Evolutionary conservation across 2,888 invertebrate species (phyloP), one percentile per base, ranked within the genome.

Genomic region (Eurois occulta): DNA sequence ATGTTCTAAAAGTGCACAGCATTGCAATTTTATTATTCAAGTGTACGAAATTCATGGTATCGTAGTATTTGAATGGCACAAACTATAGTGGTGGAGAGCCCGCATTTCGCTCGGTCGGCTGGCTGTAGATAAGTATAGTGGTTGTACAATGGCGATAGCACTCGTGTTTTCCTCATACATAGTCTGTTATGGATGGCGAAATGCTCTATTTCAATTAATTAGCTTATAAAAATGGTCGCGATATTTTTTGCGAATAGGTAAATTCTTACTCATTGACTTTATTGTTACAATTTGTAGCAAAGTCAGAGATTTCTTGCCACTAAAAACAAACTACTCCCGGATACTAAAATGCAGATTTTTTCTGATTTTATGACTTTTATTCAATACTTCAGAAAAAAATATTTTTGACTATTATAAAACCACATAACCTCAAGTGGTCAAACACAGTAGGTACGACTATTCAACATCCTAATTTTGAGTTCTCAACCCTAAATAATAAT

Each of bases 51-150:
- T 88, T 86, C 69, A 58, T 75, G 71, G 83, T 78, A 81, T 81
- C 68, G 82, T n/a, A 75, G 58, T 78, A 78, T 87, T 87, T 89
- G 85, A 90, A 90, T 91, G 84, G 90, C 87, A 84, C 84, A 87
- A 87, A 88, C 83, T 80, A 89, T 85, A 83, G 86, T 75, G 78
- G 79, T 86, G 78, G 81, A 88, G 91, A 85, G 91, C 94, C 94
- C 94, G 94, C 94, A 94, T 94, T 90, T 87, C 75, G 77, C 82
- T 89, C 92, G 92, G 90, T 92, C 90, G 89, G 89, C 82, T 92
- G 90, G 87, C 65, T 79, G 73, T 77, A 91, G 91, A 93, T 92
- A 92, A 91, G 91, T 91, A 91, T 91, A 81, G 86, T 87, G 90
- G 90, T 86, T 75, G 72, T 85, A 89, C 87, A 89, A 87, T 75